Percentiles rank a stretch among this genome's conserved stretches.
Evolutionary conservation across 2,888 invertebrate species (phyloP).

Genomic region (Nomada hirtipes): DNA sequence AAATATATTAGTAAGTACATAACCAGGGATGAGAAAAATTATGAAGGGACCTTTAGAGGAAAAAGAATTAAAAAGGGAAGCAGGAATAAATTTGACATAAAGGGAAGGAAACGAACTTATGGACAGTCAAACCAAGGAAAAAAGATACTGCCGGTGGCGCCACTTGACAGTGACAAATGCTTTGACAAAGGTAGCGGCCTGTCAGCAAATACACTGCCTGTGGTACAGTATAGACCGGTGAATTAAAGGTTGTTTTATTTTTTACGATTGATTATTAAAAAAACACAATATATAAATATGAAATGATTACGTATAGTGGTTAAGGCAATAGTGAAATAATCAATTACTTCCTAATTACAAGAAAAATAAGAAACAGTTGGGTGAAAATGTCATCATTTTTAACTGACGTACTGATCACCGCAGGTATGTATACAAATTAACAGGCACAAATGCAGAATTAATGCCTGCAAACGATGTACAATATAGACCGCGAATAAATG

Average conservation of each 20-base stretch:
- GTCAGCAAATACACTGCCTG: background rate
- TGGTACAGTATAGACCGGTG: background rate
- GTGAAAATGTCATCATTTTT: conserved; percentile 77
- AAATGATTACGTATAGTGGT: background rate
- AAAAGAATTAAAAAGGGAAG: no score
- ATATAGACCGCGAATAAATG: conserved; percentile 5
- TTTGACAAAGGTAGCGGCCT: background rate
- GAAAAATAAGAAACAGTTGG: background rate
- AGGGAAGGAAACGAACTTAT: no score
- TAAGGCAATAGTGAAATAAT: background rate
- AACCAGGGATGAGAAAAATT: no score
- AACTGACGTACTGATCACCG: conserved; percentile 73
- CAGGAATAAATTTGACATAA: no score
- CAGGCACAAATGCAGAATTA: background rate
- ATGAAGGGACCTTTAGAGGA: no score
- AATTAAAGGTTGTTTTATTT: conserved; percentile 17
- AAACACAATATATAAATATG: background rate
- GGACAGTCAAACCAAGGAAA: no score
- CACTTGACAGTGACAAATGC: background rate
- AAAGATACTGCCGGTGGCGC: background rate
- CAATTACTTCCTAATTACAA: background rate
- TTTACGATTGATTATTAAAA: background rate
- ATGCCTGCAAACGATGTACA: background rate
- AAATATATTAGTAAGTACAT: no score
- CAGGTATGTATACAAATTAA: conserved; percentile 66